A percentile compares a stretch with the other conserved stretches of the same genome.
Conservation (phyloP, 2,113 vertebrate genomes). For the Pseudopipra pipra region DNA sequence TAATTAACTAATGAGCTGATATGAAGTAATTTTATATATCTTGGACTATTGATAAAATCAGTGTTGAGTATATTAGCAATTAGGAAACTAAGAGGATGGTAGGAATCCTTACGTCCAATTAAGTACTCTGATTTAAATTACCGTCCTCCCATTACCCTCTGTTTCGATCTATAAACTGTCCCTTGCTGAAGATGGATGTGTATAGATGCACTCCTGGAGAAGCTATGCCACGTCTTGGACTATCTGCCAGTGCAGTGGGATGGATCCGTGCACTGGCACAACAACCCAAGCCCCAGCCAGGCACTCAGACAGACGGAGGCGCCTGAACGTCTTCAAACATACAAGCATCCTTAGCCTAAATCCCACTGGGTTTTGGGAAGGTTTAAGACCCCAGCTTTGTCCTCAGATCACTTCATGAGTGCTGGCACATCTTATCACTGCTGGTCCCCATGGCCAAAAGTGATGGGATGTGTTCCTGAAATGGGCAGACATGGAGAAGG, state of each 20-base stretch:
- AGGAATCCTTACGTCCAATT: background rate
- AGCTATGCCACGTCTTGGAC: background rate
- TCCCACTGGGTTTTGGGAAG: background rate
- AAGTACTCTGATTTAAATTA: slow-evolving; percentile 34
- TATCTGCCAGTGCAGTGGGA: background rate
- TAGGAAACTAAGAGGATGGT: slow-evolving; percentile 19
- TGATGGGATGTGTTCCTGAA: accelerated
- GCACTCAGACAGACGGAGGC: background rate
- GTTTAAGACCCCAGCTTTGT: background rate
- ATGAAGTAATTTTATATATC: slow-evolving; percentile 46
- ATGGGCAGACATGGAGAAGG: accelerated
- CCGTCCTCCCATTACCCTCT: background rate
- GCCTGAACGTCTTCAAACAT: background rate
- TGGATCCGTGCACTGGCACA: background rate
- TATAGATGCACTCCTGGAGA: background rate
- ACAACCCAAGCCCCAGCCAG: accelerated
- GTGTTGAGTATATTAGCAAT: slow-evolving; percentile 33
- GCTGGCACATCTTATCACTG: background rate
- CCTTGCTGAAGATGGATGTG: background rate
- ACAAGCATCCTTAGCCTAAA: background rate
- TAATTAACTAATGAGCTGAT: slow-evolving; percentile 53
- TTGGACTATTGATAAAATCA: slow-evolving; percentile 47
- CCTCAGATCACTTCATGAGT: background rate
- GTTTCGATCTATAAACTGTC: background rate
- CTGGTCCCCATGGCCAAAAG: accelerated